Evolutionary conservation across 2,113 vertebrate genomes (phyloP), one percentile per base, ranked within the genome.

Genomic region (Desmodus rotundus): DNA sequence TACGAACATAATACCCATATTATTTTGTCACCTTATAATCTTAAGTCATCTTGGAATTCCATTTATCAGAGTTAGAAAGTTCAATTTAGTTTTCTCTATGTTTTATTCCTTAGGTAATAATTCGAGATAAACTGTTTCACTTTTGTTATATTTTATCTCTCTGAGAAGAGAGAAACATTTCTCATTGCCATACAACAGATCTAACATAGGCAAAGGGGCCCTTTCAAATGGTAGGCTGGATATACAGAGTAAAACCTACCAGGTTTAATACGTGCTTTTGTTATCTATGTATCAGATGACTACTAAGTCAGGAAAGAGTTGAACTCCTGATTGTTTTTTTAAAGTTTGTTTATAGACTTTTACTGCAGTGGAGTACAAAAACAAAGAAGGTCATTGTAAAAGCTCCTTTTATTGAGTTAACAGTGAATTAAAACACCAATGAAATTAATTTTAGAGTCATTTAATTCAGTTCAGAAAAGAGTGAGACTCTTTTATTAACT

Each of bases 381-480:
- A 97, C 96, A 87, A 97, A 94, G 86, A 97, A 97, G 97, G 95
- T 97, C 93, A 97, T 97, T 98, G 97, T 96, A 96, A 97, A 97
- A 97, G 94, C 96, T 97, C 96, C 96, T 97, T 97, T 97, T 97
- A 97, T 94, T 92, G 94, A 96, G 96, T 97, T 97, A 97, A 97
- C 96, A 97, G 96, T 96, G 97, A 97, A 97, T 97, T 96, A 77
- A 93, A 97, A 97, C 97, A 93, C 36, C 94, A 97, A 97, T 97
- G 95, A 97, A 97, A 97, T 98, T 98, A 97, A 98, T 97, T 97
- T 98, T 96, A 97, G 96, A 97, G 96, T 93, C 96, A 96, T 97
- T 98, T 98, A 95, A 97, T 97, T 97, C 97, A 94, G 95, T 94
- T 97, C 92, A 89, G 94, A 94, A 97, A 97, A 96, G 94, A 97